Evolutionary conservation across 2,113 vertebrate species (phyloP), one percentile per base, ranked within the genome.

Genomic region (Hiodon alosoides): DNA sequence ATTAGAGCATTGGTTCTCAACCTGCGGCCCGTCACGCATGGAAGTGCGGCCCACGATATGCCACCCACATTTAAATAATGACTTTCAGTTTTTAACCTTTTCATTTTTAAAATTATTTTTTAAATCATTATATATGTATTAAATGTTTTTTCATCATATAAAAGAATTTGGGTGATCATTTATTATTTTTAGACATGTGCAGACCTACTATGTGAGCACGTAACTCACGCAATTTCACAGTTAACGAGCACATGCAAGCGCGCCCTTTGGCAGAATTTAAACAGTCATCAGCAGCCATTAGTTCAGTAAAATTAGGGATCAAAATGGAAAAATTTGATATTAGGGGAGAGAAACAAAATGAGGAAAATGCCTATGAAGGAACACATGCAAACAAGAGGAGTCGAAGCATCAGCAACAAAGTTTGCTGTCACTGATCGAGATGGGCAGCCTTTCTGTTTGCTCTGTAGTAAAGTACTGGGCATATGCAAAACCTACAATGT

Each of bases 301-400:
- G n/a, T n/a, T n/a, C n/a, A n/a, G n/a, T n/a, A n/a, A n/a, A n/a
- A n/a, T n/a, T 69, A 69, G 51, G 9, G 51, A 69, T 69, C 67
- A 69, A 69, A 69, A 69, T 69, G 67, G 67, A 53, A 46, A 69
- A 69, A 69, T 69, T 69, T 17, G 67, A 51, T 52, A 69, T 69
- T 69, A 69, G 67, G 51, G 51, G 67, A 51, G 67, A 68, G 50
- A 68, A 68, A 67, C 5, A 64, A n/a, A n/a, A n/a, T n/a, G n/a
- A n/a, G n/a, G n/a, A n/a, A n/a, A n/a, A n/a, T n/a, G n/a, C n/a
- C n/a, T n/a, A n/a, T n/a, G n/a, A n/a, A n/a, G 31, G 62, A 65
- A 65, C 0, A 65, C 16, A 65, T 47, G 8, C 62, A 65, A 65
- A 65, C 62, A 65, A 65, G n/a, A 60, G 47, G 31, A 47, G 62